phyloP scores from a whole-genome alignment of 35 echinoderm and acorn worm species.

The Ptychodera flava region DNA sequence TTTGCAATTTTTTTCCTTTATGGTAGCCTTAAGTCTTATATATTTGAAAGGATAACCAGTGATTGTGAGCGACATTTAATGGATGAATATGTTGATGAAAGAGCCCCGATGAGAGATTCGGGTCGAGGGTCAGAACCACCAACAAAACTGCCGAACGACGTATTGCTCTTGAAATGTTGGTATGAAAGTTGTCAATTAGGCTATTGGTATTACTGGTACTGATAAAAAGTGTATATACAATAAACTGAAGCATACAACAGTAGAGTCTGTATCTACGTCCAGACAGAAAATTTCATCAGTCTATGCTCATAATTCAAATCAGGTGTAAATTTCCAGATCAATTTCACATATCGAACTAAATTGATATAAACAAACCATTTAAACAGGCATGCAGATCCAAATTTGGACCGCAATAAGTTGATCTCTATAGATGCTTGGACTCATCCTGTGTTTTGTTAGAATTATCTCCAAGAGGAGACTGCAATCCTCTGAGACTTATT shows the following conservation, averaged over 20 bases:
- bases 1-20: too few species aligned
- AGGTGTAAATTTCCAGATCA: neutral
- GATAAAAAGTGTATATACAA: neutral
- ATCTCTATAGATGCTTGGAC: too few species aligned
- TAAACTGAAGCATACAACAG: neutral
- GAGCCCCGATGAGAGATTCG: neutral
- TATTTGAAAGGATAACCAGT: neutral
- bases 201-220: neutral
- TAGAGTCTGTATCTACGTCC: too few species aligned
- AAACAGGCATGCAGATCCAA: neutral
- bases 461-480: too few species aligned
- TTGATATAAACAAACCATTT: neutral
- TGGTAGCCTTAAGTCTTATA: too few species aligned
- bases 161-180: neutral
- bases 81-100: neutral
- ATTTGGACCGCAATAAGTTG: neutral
- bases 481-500: too few species aligned
- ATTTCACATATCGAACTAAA: neutral
- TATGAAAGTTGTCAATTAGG: neutral
- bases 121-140: neutral
- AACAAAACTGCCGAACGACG: neutral
- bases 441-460: too few species aligned
- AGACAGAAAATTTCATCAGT: neutral
- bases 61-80: neutral
- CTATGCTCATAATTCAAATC: neutral